Conservation (phyloP, 2,888 invertebrate genomes). For the Dione vanillae region DNA sequence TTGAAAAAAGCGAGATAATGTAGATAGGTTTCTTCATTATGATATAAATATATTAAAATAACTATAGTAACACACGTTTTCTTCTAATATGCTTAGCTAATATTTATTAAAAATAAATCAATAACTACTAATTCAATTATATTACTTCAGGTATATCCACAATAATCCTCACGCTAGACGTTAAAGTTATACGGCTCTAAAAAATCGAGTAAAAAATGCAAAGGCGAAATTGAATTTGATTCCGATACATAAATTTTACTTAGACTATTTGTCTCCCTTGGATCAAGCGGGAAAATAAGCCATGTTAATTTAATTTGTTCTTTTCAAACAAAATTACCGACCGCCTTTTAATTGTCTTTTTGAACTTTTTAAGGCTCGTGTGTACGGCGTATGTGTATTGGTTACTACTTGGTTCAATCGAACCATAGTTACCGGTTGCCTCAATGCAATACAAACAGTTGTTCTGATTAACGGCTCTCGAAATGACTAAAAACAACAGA, state of each 20-base stretch:
- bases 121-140: constrained; percentile 1
- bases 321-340: constrained; percentile 70
- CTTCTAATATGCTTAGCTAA: background rate
- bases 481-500: constrained; percentile 83
- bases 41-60: background rate
- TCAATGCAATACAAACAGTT: constrained; percentile 62
- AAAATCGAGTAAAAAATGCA: constrained; percentile 81
- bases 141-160: constrained; percentile 58
- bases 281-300: constrained; percentile 69
- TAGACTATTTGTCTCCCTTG: constrained; percentile 80
- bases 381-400: constrained; percentile 25
- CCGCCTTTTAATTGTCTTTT: constrained; percentile 70
- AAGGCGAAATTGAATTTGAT: constrained; percentile 83
- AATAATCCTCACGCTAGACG: constrained; percentile 57
- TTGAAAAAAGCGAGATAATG: background rate
- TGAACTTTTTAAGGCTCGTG: constrained; percentile 29
- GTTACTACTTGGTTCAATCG: constrained; percentile 58
- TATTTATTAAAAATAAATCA: background rate
- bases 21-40: background rate
- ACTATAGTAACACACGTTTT: too few relatives aligned
- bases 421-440: constrained; percentile 57
- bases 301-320: constrained; percentile 68
- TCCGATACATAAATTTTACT: constrained; percentile 84
- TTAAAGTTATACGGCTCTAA: constrained; percentile 68
- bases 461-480: constrained; percentile 76